Evolutionary conservation across 2,888 invertebrate genomes (phyloP).

Genomic region (Stenurella melanura): DNA sequence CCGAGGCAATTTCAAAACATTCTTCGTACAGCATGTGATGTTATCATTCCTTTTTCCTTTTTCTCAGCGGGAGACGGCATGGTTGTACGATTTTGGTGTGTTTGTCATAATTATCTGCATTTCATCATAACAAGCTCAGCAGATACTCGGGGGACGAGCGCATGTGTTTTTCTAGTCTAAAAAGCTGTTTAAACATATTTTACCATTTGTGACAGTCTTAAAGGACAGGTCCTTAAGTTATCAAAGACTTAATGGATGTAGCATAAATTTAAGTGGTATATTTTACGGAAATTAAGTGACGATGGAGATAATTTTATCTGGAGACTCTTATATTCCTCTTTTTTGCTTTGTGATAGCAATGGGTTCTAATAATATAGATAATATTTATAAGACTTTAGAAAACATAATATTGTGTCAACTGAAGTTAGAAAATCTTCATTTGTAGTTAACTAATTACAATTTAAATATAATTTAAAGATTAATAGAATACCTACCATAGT

Average conservation of each 20-base stretch:
- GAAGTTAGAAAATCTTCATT: too few species aligned
- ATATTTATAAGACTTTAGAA: background rate
- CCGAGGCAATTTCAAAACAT: slow-evolving; percentile 29
- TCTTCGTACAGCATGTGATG: slow-evolving; percentile 38
- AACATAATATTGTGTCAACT: too few species aligned
- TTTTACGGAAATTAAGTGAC: slow-evolving; percentile 22
- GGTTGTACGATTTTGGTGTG: slow-evolving; percentile 38
- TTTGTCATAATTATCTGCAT: slow-evolving; percentile 48
- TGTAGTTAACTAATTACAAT: too few species aligned
- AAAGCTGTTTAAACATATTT: slow-evolving; percentile 26
- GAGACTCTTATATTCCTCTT: background rate
- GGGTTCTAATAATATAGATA: background rate
- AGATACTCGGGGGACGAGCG: slow-evolving; percentile 23
- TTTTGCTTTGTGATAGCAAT: slow-evolving; percentile 5
- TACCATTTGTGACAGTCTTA: slow-evolving; percentile 26
- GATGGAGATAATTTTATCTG: background rate
- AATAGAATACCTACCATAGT: too few species aligned
- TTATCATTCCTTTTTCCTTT: slow-evolving; percentile 31
- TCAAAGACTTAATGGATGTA: slow-evolving; percentile 23
- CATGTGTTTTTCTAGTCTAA: slow-evolving; percentile 30
- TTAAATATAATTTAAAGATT: too few species aligned
- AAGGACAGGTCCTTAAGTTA: slow-evolving; percentile 24
- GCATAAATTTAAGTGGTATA: slow-evolving; percentile 8
- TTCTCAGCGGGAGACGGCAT: slow-evolving; percentile 42
- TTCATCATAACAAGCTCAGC: slow-evolving; percentile 26